Evolutionary conservation across 2,888 invertebrate genomes (phyloP), one percentile per base, ranked within the genome.

Genomic region (Megalurothrips usitatus): DNA sequence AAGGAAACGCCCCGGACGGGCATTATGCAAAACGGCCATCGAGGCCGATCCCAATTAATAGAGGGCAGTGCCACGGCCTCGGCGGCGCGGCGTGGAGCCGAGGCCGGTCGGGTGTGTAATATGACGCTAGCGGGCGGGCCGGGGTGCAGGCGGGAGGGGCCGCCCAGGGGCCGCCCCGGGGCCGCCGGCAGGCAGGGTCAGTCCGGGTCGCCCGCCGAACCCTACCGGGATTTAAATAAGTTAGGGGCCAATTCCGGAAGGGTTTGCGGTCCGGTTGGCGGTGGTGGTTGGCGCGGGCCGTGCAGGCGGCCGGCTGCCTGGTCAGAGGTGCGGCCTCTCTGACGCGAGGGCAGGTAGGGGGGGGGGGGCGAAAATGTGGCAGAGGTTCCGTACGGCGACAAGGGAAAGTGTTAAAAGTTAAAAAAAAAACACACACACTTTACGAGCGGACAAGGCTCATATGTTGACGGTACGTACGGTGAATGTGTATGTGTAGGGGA

Each of bases 201-300:
- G 63, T 43, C 63, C 19, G 63, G 52, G 52, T 52, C 52, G 23
- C 23, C 19, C 23, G 23, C 68, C 68, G 23, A 68, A 68, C 23
- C 68, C 68, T 4, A 11, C 26, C 23, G 68, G 68, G 68, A 68
- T 68, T 68, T 68, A 68, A 68, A 68, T 68, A 68, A 68, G 68
- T 68, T 68, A 68, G 23, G 23, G 68, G 68, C 68, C 68, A 68
- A 68, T 68, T 68, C 23, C 68, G 68, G 23, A 68, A 23, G 68
- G 68, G 68, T 68, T 49, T n/a, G 68, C 6, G 68, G 68, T 23
- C 23, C 11, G 68, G 68, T 0, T 6, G 23, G 58, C 6, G 58
- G 12, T 6, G 58, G 14, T 6, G 58, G 58, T 0, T 6, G 58
- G 14, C 19, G 58, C 58, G 68, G 68, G 23, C 23, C 68, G 1